Evolutionary conservation across 2,888 invertebrate species (phyloP).

Genomic region (Drosophila pseudotalamancana): DNA sequence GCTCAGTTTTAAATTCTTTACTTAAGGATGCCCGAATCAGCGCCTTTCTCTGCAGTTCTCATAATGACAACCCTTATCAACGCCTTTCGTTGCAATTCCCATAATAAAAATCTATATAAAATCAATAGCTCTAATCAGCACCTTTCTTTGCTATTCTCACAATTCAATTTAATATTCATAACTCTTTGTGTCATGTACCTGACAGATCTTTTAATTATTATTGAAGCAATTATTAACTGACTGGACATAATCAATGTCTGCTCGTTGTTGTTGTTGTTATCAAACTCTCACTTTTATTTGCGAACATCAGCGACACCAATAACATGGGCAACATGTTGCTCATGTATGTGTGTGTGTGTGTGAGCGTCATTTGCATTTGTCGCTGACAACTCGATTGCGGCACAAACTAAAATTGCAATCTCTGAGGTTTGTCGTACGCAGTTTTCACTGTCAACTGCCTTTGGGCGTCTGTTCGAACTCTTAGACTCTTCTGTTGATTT

Average conservation of each 20-base stretch:
- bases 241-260: conserved; percentile 45
- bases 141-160: conserved; percentile 23
- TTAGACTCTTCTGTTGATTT: too few species aligned
- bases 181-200: neutral
- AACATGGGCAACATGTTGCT: conserved; percentile 30
- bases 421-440: conserved; percentile 41
- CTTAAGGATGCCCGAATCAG: neutral
- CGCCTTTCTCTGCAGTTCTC: neutral
- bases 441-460: conserved; percentile 65
- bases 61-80: neutral
- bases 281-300: conserved; percentile 54
- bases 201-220: neutral
- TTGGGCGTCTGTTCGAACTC: too few species aligned
- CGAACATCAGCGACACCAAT: conserved; percentile 18
- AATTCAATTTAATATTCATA: too few species aligned
- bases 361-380: conserved; percentile 65
- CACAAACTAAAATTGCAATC: neutral
- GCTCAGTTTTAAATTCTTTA: too few species aligned
- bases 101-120: too few species aligned
- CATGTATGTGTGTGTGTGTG: conserved; percentile 21
- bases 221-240: conserved; percentile 29
- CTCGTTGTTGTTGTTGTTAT: conserved; percentile 34
- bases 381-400: conserved; percentile 50
- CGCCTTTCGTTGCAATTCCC: conserved; percentile 16
- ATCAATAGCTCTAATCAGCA: too few species aligned